Conservation (phyloP, 2,797 vertebrate genomes). For the Gobionotothen gibberifrons region DNA sequence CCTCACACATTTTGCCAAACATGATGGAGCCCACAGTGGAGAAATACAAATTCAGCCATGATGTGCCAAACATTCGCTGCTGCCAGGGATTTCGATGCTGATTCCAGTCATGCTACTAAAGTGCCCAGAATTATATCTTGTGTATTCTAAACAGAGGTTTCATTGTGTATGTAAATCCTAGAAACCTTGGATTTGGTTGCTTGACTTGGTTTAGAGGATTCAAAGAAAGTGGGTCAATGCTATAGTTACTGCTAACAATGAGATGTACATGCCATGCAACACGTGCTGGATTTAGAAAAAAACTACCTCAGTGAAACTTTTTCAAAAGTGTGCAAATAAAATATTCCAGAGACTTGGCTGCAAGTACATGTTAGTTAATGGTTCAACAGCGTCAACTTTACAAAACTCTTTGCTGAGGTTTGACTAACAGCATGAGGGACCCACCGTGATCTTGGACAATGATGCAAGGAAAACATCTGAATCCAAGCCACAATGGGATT, state of each 20-base stretch:
- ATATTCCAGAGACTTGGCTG: conserved; percentile 19
- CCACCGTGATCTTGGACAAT: conserved; percentile 43
- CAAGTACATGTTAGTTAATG: conserved; percentile 32
- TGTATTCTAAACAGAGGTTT: conserved; percentile 59
- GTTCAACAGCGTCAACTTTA: conserved; percentile 30
- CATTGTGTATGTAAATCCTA: conserved; percentile 63
- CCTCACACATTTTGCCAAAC: conserved; percentile 52
- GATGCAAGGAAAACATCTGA: conserved; percentile 57
- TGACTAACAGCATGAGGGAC: conserved; percentile 39
- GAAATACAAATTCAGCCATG: conserved; percentile 26
- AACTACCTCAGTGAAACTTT: conserved; percentile 10
- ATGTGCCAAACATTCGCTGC: conserved; percentile 33
- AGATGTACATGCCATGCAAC: conserved; percentile 16
- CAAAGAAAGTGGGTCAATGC: conserved; percentile 57
- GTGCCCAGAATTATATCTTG: conserved; percentile 41
- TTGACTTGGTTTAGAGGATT: conserved; percentile 57
- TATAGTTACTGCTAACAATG: conserved; percentile 40
- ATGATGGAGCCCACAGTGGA: conserved; percentile 30
- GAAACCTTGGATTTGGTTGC: conserved; percentile 48
- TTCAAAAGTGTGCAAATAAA: not conserved
- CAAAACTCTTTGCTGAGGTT: conserved; percentile 41
- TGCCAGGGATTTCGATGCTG: conserved; percentile 54
- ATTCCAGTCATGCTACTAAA: conserved; percentile 53
- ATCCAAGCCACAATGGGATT: conserved; percentile 54
- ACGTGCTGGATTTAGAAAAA: not conserved